Evolutionary conservation across 2,888 invertebrate genomes (phyloP).

Genomic region (Melanostoma scalare): DNA sequence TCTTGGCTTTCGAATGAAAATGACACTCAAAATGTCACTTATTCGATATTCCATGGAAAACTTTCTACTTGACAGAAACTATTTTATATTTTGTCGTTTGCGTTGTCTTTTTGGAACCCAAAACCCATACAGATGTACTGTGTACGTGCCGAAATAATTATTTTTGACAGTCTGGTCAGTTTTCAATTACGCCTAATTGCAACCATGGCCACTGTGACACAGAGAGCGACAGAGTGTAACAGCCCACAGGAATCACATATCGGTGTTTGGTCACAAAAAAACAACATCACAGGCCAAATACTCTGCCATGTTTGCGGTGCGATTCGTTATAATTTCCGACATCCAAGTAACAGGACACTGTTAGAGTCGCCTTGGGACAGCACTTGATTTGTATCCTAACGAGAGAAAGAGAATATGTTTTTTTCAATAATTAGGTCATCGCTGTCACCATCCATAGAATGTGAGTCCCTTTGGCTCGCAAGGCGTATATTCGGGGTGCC

Average conservation of each 20-base stretch:
- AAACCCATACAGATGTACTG: slow-evolving; percentile 17
- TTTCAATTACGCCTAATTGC: slow-evolving; percentile 51
- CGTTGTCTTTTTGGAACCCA: not conserved
- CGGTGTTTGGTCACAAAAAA: slow-evolving; percentile 16
- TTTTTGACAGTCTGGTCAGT: slow-evolving; percentile 45
- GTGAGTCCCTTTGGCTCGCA: not conserved
- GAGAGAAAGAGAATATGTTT: slow-evolving; percentile 21
- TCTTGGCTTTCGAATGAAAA: not conserved
- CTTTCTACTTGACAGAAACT: no score
- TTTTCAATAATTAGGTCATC: slow-evolving; percentile 45
- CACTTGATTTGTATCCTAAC: slow-evolving; percentile 35
- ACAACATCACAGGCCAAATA: not conserved
- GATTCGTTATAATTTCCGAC: slow-evolving; percentile 34
- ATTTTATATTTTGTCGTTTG: no score
- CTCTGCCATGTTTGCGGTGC: not conserved
- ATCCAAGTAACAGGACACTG: slow-evolving; percentile 43
- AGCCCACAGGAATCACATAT: slow-evolving; percentile 40
- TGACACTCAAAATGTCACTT: not conserved
- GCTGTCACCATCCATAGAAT: slow-evolving; percentile 21
- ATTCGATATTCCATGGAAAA: not conserved
- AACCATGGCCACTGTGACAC: slow-evolving; percentile 30
- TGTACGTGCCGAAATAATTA: slow-evolving; percentile 33
- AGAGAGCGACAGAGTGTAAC: not conserved
- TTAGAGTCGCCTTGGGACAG: slow-evolving; percentile 28
- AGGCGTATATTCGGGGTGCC: not conserved